These are phyloP conservation scores for Cancer borealis DNA, from an alignment of 2,888 invertebrate genomes.

Conservation along the genomic window DNA sequence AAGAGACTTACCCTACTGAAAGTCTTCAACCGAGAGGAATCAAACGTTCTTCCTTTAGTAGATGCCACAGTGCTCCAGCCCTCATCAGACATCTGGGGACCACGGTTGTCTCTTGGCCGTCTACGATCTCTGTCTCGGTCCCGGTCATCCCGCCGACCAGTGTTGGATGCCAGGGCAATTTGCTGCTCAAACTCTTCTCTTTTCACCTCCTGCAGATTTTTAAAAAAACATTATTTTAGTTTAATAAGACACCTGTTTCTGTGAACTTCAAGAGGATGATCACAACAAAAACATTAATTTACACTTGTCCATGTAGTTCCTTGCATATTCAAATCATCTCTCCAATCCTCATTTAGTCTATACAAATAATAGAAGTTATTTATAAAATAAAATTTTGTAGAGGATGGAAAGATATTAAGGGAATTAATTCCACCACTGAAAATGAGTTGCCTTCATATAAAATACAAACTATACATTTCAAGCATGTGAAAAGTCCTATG, in stretches of 20 bases:
- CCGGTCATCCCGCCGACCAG: slow-evolving; percentile 64
- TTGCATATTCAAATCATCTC: too few species aligned
- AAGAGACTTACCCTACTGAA: slow-evolving; percentile 65
- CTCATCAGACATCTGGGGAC: slow-evolving; percentile 58
- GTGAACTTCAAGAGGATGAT: neutral
- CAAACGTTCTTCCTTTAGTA: slow-evolving; percentile 65
- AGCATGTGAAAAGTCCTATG: too few species aligned
- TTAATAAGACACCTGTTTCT: neutral
- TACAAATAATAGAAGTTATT: too few species aligned
- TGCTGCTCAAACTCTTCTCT: slow-evolving; percentile 74
- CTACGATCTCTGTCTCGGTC: slow-evolving; percentile 63
- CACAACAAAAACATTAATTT: too few species aligned
- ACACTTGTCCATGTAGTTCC: too few species aligned
- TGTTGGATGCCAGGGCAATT: slow-evolving; percentile 56
- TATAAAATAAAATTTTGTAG: too few species aligned
- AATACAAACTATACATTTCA: too few species aligned
- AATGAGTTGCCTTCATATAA: too few species aligned
- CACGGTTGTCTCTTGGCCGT: slow-evolving; percentile 63
- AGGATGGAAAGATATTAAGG: too few species aligned
- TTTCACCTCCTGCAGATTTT: slow-evolving; percentile 65
- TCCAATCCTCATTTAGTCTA: too few species aligned
- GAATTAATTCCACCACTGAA: too few species aligned
- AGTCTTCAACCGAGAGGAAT: slow-evolving; percentile 67
- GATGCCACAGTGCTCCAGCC: slow-evolving; percentile 67
- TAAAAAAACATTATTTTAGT: neutral